Evolutionary conservation across 2,888 invertebrate species (phyloP), one percentile per base, ranked within the genome.

Genomic region (Acleris literana): DNA sequence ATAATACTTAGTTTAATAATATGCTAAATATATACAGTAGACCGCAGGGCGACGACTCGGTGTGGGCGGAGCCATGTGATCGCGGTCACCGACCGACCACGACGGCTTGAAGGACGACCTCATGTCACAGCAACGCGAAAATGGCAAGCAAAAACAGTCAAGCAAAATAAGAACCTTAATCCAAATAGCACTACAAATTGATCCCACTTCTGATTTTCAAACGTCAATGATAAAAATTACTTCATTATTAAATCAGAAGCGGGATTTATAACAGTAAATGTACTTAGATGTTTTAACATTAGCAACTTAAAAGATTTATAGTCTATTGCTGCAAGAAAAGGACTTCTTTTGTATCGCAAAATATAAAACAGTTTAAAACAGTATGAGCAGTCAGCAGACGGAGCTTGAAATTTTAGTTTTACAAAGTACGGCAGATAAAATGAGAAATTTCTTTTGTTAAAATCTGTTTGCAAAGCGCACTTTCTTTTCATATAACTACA

Each of bases 81-180:
- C 64, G 22, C 18, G 59, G 46, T 53, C 58, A 49, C 51, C 22
- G 58, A 58, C 58, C 33, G 20, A 44, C 57, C 58, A 64, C 55
- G 49, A 44, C 55, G 22, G 20, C 29, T 46, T 55, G 64, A 65
- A 64, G 64, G 59, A 60, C 59, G 59, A 20, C 5, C 11, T 52
- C 22, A 13, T 17, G 46, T 17, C n/a, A 46, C n/a, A 46, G 46
- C 46, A 46, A 7, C 17, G 17, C 29, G 5, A 53, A 17, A 53
- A 53, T 33, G 29, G 17, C 9, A 29, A 53, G 16, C 29, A 29
- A 17, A 17, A 17, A n/a, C 17, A 46, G 46, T 46, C 46, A 1
- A 7, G n/a, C 17, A 13, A 4, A 33, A 25, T 6, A 25, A 22
- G n/a, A 49, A 11, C 6, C 20, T 18, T 18, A 13, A 17, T 18